phyloP scores from a whole-genome alignment of 23 tunicate species.

The Corella eumyota region DNA sequence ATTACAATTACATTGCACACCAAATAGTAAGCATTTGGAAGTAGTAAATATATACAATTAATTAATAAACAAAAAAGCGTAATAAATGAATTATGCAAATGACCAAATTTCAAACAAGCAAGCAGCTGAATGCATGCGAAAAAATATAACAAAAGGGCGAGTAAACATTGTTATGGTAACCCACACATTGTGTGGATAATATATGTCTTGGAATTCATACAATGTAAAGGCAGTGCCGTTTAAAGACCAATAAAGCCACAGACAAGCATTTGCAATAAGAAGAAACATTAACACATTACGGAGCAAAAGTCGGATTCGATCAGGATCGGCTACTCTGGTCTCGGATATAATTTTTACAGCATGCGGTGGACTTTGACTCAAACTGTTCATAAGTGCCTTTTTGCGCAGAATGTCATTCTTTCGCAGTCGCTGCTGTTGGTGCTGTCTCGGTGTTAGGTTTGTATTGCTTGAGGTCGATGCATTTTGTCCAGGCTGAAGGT shows the following conservation, averaged over 20 bases:
- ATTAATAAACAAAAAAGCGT: too few species aligned
- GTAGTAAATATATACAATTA: too few species aligned
- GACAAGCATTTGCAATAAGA: slow-evolving; percentile 51
- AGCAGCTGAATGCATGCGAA: slow-evolving; percentile 94
- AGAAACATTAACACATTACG: slow-evolving; percentile 60
- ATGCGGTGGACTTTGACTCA: background rate
- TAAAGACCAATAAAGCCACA: slow-evolving; percentile 78
- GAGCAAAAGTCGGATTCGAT: slow-evolving; percentile 17
- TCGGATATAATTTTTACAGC: slow-evolving; percentile 18
- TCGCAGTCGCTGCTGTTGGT: too few species aligned
- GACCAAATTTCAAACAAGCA: slow-evolving; percentile 92
- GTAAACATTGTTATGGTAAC: slow-evolving; percentile 61
- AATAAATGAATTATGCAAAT: slow-evolving; percentile 52
- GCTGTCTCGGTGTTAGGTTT: too few species aligned
- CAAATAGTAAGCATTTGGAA: too few species aligned
- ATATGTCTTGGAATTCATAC: slow-evolving; percentile 24
- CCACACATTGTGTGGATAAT: slow-evolving; percentile 47
- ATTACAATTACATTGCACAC: too few species aligned
- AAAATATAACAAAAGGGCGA: slow-evolving; percentile 72
- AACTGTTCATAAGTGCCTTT: background rate
- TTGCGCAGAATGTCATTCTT: too few species aligned
- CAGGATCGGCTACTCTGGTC: slow-evolving; percentile 21
- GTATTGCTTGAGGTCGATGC: too few species aligned
- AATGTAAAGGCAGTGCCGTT: slow-evolving; percentile 67
- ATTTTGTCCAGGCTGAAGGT: too few species aligned